A percentile compares a stretch with the other conserved stretches of the same genome.
phyloP scores from a whole-genome alignment of 1,140 invertebrate genomes.

The Vollenhovia emeryi region DNA sequence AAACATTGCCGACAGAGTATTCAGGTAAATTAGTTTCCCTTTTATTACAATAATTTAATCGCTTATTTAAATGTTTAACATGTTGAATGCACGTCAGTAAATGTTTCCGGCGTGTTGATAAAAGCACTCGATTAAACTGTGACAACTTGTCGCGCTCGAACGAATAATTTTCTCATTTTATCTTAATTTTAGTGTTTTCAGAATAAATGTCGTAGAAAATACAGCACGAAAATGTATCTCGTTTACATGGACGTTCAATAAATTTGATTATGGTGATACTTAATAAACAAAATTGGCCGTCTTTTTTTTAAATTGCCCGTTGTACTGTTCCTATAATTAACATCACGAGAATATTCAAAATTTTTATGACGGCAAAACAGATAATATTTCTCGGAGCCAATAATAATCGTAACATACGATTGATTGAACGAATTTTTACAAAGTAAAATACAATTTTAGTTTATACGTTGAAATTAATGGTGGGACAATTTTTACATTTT shows the following conservation, averaged over 20 bases:
- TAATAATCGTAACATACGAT: neutral
- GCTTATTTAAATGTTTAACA: neutral
- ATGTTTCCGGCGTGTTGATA: neutral
- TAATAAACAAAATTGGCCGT: constrained; percentile 13
- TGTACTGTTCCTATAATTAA: neutral
- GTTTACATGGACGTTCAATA: neutral
- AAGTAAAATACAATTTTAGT: constrained; percentile 7
- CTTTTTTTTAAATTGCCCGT: neutral
- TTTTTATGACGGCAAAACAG: neutral
- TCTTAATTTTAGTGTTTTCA: constrained; percentile 13
- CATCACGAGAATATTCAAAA: neutral
- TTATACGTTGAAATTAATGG: neutral
- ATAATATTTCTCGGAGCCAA: neutral
- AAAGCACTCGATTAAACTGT: neutral
- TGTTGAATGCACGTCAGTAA: neutral
- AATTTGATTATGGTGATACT: neutral
- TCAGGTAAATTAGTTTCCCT: neutral
- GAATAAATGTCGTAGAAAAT: constrained; percentile 39
- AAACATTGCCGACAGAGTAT: neutral
- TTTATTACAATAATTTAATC: neutral
- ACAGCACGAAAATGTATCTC: constrained; percentile 10
- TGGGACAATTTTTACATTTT: neutral
- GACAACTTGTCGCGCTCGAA: neutral
- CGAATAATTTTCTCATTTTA: constrained; percentile 43
- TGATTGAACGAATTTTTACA: neutral